Conservation (phyloP, 2,113 vertebrate species). For the Gadus macrocephalus region DNA sequence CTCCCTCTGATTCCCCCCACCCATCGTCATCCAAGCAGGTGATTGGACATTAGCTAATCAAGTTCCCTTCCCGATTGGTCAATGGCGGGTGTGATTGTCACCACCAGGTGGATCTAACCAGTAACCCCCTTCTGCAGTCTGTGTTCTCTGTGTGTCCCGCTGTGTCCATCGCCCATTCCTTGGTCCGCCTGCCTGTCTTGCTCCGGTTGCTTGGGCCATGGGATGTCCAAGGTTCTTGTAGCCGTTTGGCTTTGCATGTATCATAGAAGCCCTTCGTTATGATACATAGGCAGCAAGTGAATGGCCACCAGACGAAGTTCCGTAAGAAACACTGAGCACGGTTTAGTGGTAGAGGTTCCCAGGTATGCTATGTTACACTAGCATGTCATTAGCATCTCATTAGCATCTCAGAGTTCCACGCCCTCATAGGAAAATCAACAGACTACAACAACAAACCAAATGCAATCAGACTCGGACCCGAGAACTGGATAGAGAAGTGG, state of each 20-base stretch:
- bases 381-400: too few relatives aligned
- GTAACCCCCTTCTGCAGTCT: conserved; percentile 33
- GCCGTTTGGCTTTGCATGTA: conserved; percentile 33
- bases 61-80: conserved; percentile 46
- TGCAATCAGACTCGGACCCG: too few relatives aligned
- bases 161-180: conserved; percentile 27
- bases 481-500: too few relatives aligned
- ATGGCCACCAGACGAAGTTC: conserved; percentile 6
- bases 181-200: conserved; percentile 23
- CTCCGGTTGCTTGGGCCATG: conserved; percentile 30
- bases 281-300: conserved; percentile 8
- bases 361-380: too few relatives aligned
- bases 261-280: conserved; percentile 12
- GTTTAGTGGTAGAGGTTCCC: too few relatives aligned
- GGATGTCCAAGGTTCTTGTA: conserved; percentile 48
- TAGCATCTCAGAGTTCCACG: too few relatives aligned
- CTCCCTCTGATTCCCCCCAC: conserved; percentile 29
- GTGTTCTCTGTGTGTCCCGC: conserved; percentile 1
- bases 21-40: conserved; percentile 49
- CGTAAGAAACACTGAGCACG: not conserved
- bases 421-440: too few relatives aligned
- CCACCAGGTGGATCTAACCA: conserved; percentile 37
- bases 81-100: conserved; percentile 43
- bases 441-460: too few relatives aligned
- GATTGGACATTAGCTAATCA: conserved; percentile 47